Conservation (phyloP, 2,888 invertebrate genomes). For the Eupelmus urozonus region DNA sequence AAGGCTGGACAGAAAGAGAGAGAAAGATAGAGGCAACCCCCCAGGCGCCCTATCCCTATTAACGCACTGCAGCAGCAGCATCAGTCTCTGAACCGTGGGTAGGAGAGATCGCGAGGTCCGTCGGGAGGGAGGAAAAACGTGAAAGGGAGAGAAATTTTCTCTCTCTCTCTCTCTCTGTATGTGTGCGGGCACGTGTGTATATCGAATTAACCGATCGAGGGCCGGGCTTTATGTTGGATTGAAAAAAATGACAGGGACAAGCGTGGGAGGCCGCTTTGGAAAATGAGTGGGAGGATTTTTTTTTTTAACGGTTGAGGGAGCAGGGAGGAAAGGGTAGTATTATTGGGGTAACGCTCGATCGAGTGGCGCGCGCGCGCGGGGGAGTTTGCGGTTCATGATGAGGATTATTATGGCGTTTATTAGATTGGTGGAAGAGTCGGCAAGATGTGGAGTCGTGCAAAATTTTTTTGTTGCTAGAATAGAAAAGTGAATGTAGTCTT, state of each 20-base stretch:
- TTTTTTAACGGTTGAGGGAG: too few relatives aligned
- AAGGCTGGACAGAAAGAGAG: constrained; percentile 73
- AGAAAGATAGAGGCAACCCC: constrained; percentile 62
- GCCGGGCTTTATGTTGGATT: neutral
- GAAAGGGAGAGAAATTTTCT: constrained; percentile 46
- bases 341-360: constrained; percentile 41
- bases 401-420: too few relatives aligned
- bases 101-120: constrained; percentile 32
- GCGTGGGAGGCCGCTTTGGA: constrained; percentile 1
- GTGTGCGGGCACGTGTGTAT: neutral
- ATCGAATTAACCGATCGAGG: constrained; percentile 53
- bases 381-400: neutral
- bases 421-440: too few relatives aligned
- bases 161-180: neutral
- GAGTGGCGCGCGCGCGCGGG: neutral
- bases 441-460: too few relatives aligned
- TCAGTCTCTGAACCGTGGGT: constrained; percentile 24
- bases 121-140: constrained; percentile 16
- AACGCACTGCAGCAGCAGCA: constrained; percentile 59
- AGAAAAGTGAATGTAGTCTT: too few relatives aligned
- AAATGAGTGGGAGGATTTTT: neutral
- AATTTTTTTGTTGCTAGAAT: too few relatives aligned
- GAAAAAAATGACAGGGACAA: neutral
- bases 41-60: constrained; percentile 71
- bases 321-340: neutral